phyloP scores from a whole-genome alignment of 1,140 invertebrate species.

The Sogatella furcifera region DNA sequence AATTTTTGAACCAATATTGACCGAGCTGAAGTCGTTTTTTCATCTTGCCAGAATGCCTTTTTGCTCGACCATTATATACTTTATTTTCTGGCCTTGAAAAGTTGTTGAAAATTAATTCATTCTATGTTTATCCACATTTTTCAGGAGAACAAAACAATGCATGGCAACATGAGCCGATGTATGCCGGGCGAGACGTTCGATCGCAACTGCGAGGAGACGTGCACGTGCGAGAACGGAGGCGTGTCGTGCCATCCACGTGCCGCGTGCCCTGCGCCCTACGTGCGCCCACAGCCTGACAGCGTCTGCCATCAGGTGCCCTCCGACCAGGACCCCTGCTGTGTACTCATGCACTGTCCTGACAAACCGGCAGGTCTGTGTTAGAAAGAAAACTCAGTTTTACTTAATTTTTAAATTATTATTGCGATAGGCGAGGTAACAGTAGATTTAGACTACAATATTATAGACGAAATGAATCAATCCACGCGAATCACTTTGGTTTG shows the following conservation, averaged over 20 bases:
- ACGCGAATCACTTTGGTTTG: too few relatives aligned
- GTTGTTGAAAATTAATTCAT: background rate
- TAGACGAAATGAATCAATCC: too few relatives aligned
- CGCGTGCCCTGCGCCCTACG: conserved; percentile 47
- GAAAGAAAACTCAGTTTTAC: too few relatives aligned
- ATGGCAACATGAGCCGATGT: background rate
- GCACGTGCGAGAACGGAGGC: conserved; percentile 48
- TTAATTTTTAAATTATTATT: too few relatives aligned
- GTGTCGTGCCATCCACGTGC: conserved; percentile 48
- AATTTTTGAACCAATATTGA: too few relatives aligned
- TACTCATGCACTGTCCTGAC: conserved; percentile 48
- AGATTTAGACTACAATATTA: too few relatives aligned
- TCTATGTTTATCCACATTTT: background rate
- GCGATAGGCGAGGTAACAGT: too few relatives aligned
- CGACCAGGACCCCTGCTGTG: conserved; percentile 65
- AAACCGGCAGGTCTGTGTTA: conserved; percentile 24
- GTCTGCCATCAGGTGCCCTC: conserved; percentile 55
- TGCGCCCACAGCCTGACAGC: conserved; percentile 50
- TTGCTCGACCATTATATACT: too few relatives aligned
- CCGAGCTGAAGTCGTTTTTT: too few relatives aligned
- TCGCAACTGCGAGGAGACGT: conserved; percentile 31
- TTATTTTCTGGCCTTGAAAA: too few relatives aligned
- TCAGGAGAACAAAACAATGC: too few relatives aligned
- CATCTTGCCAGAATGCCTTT: too few relatives aligned
- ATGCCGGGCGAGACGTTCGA: conserved; percentile 7